Base-by-base conservation (phyloP, 2,888 invertebrate species). In the Epistrophe eligans region DNA sequence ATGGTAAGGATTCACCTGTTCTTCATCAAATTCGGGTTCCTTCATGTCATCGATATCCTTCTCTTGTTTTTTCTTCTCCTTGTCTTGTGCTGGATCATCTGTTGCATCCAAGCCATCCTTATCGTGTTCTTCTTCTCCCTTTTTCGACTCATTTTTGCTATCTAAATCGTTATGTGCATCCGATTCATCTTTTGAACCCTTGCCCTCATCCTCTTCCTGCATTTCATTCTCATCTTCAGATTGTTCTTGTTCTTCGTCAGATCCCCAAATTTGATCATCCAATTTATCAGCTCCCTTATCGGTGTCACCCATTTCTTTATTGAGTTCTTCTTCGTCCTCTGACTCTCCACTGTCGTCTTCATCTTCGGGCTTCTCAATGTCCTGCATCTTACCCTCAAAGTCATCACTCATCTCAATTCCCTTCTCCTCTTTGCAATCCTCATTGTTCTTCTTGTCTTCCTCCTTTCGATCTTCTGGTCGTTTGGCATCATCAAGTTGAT, bases 341-440 rank as follows among this genome's bases (percentile, higher is more conserved):
- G 95, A 95, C 28, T 95, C 94, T 6, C 95, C 95, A 0, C 95
- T 94, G 93, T 92, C 91, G 70, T 94, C 94, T n/a, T 94, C 93
- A 24, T 93, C 93, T 74, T 95, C 91, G 0, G 91, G 94, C 87
- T 95, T 94, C 4, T 97, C 96, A 17, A 96, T 93, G 90, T 98
- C 96, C 88, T 93, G 92, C 90, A 91, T 90, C 89, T 91, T 91
- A 50, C 93, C 97, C 79, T 98, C 98, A 91, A 99, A 98, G 91
- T 99, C 98, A 89, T 99, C 98, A 19, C 97, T 97, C 98, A 99
- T 98, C 90, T 99, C 98, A 74, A 99, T 96, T 19, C 98, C 98
- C 67, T 97, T 96, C 87, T 98, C 97, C 91, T 98, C 98, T 90
- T 97, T 96, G 89, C 96, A 96, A 90, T 97, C 96, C 38, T 96